Evolutionary conservation across 2,113 vertebrate species (phyloP).

Genomic region (Echinops telfairi): DNA sequence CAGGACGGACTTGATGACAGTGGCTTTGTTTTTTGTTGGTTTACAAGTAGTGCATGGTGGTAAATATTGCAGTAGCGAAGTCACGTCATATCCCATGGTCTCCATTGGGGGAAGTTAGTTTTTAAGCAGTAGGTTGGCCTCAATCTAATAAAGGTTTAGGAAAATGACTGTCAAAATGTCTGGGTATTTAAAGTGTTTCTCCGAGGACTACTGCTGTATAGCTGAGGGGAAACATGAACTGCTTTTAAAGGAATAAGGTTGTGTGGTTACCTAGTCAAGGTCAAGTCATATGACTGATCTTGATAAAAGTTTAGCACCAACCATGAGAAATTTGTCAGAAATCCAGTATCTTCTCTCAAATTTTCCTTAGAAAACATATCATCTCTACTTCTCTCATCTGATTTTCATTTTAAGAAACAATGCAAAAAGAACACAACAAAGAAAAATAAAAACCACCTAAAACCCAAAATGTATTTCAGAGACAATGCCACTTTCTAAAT

Average conservation of each 20-base stretch:
- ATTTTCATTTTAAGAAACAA: not conserved
- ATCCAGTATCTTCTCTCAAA: not conserved
- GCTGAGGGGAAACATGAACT: not conserved
- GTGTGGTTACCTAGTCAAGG: not conserved
- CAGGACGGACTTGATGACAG: no score
- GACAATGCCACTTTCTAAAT: not conserved
- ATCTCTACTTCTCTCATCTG: not conserved
- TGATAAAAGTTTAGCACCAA: not conserved
- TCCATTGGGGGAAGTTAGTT: conserved; percentile 37
- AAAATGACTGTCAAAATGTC: conserved; percentile 43
- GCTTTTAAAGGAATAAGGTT: not conserved
- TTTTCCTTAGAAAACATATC: not conserved
- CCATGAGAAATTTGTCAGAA: not conserved
- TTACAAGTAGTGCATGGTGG: not conserved
- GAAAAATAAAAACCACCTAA: not conserved
- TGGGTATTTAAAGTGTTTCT: conserved; percentile 1
- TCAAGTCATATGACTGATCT: not conserved
- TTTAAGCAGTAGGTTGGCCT: not conserved
- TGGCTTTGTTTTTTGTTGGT: no score
- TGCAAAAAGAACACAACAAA: no score
- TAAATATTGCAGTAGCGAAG: not conserved
- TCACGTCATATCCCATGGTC: not conserved
- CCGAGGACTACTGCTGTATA: not conserved
- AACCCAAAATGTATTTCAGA: not conserved
- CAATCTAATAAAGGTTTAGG: not conserved